Evolutionary conservation across 2,113 vertebrate species (phyloP), one percentile per base, ranked within the genome.

Genomic region (Vombatus ursinus): DNA sequence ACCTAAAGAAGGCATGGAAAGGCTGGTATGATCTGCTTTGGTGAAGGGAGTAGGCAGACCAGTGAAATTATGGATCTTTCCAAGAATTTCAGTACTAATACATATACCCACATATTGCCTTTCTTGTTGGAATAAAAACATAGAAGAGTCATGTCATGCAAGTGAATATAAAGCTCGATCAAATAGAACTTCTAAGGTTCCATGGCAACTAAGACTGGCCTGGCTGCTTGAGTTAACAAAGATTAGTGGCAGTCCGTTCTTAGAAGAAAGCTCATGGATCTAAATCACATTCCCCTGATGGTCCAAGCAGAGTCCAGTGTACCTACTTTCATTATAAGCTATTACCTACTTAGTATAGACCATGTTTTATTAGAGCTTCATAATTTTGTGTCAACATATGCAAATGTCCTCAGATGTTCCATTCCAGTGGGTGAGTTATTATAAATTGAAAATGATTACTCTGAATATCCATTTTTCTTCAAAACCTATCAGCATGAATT

Each of bases 341-440:
- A 7, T 91, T 96, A 93, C 90, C 22, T 93, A 77, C 95, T 97
- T 93, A 90, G 14, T 84, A 95, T 94, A 96, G 93, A 92, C 5
- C 92, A 96, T 94, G 89, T 96, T 98, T 97, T 96, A 96, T 96
- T 96, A 92, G 91, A 96, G 96, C 50, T 94, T 96, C 25, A 50
- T 94, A 97, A 96, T 96, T 97, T 97, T 93, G 19, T 95, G 95
- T 95, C 95, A 96, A 95, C 92, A 95, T 96, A 96, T 97, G 97
- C 96, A 97, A 97, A 98, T 96, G 12, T 91, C 12, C 77, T 96
- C 93, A 96, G 92, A 96, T 96, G 95, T 98, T 97, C 95, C 96
- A 96, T 97, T 93, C 97, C 96, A 96, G 94, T 93, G 51, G 90
- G 93, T 96, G 91, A 89, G 95, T 96, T 97, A 97, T 96, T 96